A percentile compares a stretch with the other conserved stretches of the same genome.
These are phyloP conservation scores for Epinotia demarniana DNA, from an alignment of 2,888 invertebrate species.

Conservation along the genomic window DNA sequence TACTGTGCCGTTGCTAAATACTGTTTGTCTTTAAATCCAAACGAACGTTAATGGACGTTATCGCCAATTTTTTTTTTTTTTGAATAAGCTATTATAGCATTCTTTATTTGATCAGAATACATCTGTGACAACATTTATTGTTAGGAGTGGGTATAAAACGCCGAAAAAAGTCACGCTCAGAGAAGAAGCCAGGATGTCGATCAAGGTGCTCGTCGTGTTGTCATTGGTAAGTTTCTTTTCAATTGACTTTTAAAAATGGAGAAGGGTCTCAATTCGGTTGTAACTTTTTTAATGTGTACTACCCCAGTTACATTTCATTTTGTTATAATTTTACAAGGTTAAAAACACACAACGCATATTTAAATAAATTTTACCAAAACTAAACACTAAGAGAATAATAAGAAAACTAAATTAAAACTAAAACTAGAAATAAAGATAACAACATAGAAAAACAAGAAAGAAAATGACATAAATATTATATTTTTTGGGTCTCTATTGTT, in stretches of 20 bases:
- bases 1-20: background rate
- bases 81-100: background rate
- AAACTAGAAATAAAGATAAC: no score
- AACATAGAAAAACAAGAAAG: no score
- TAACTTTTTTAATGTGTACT: no score
- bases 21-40: background rate
- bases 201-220: background rate
- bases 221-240: slow-evolving; percentile 1
- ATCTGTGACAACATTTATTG: background rate
- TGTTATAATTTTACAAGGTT: no score
- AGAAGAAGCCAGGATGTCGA: slow-evolving; percentile 1
- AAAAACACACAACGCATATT: no score
- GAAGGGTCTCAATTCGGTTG: background rate
- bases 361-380: no score
- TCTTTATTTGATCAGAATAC: background rate
- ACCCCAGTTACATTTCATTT: no score
- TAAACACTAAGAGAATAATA: no score
- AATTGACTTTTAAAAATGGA: background rate
- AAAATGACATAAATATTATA: no score
- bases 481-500: no score
- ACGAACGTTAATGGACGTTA: background rate
- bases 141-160: background rate
- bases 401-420: no score
- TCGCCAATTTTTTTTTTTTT: background rate
- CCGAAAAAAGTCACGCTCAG: background rate